These are phyloP conservation scores for Coenonympha glycerion DNA, from an alignment of 2,888 invertebrate species.

Conservation along the genomic window DNA sequence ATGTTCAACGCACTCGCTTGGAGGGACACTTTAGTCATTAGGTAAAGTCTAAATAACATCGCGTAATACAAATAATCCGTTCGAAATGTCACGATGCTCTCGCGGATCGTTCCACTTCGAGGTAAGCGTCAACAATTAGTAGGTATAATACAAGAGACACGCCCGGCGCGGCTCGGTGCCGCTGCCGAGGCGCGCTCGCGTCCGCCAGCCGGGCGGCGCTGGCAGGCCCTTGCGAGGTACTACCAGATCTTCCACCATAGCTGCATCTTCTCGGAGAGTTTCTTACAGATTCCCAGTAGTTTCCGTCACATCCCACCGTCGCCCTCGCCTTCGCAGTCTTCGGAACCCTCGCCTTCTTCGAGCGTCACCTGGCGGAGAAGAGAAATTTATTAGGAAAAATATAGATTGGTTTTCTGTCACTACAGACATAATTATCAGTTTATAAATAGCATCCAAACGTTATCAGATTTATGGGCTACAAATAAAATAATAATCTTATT, in stretches of 20 bases:
- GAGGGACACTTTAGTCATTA: constrained; percentile 73
- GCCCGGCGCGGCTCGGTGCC: constrained; percentile 24
- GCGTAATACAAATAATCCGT: constrained; percentile 62
- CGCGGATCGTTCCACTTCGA: constrained; percentile 63
- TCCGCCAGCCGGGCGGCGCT: no score
- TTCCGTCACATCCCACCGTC: constrained; percentile 93
- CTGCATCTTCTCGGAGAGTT: constrained; percentile 91
- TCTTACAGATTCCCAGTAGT: constrained; percentile 92
- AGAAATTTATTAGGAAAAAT: constrained; percentile 3
- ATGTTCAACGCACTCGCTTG: constrained; percentile 64
- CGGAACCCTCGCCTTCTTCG: constrained; percentile 88
- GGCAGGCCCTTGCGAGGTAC: no score
- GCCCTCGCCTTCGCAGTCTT: constrained; percentile 73
- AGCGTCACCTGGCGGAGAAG: constrained; percentile 81
- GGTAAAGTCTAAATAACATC: constrained; percentile 71
- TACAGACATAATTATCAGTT: no score
- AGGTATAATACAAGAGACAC: constrained; percentile 55
- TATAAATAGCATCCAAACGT: neutral
- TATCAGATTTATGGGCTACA: neutral
- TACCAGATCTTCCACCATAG: constrained; percentile 92
- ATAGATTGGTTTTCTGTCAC: no score
- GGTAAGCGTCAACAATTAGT: constrained; percentile 71
- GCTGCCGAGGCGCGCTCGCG: constrained; percentile 31
- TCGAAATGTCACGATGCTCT: constrained; percentile 63
- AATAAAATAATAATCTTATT: no score